These are phyloP conservation scores for Myotis daubentonii DNA, from an alignment of 2,797 vertebrate genomes.

Conservation along the genomic window DNA sequence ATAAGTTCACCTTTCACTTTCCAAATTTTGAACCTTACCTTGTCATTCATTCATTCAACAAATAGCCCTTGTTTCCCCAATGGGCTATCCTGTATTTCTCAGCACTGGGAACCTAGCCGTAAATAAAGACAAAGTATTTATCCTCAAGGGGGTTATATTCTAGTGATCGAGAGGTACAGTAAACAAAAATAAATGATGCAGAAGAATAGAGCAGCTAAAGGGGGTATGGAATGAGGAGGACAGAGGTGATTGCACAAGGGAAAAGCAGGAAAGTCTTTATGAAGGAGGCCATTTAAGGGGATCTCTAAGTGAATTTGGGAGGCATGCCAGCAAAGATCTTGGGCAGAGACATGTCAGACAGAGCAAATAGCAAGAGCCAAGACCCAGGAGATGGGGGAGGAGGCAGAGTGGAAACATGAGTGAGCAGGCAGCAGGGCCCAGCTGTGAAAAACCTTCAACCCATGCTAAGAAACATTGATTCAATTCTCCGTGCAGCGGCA, in stretches of 20 bases:
- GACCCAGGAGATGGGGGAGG: fast-evolving
- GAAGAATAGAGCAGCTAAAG: background rate
- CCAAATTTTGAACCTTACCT: background rate
- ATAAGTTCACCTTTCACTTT: background rate
- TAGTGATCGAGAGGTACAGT: background rate
- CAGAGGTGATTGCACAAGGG: background rate
- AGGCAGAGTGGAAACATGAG: fast-evolving
- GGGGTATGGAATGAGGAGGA: background rate
- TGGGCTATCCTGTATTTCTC: background rate
- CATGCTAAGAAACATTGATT: background rate
- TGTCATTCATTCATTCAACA: background rate
- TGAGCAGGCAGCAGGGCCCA: fast-evolving
- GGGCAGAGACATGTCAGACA: background rate
- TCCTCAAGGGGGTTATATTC: background rate
- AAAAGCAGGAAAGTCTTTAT: background rate
- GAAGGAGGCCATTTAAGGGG: background rate
- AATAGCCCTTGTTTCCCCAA: background rate
- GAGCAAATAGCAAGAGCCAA: background rate
- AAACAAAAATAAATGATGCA: slow-evolving; percentile 8
- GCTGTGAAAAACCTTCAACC: background rate
- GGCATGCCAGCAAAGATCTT: background rate
- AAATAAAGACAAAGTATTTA: background rate
- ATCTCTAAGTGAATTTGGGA: background rate
- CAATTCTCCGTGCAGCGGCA: background rate
- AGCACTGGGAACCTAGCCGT: background rate